phyloP scores from a whole-genome alignment of 2,797 vertebrate genomes.

The Typhlichthys eigenmanni region DNA sequence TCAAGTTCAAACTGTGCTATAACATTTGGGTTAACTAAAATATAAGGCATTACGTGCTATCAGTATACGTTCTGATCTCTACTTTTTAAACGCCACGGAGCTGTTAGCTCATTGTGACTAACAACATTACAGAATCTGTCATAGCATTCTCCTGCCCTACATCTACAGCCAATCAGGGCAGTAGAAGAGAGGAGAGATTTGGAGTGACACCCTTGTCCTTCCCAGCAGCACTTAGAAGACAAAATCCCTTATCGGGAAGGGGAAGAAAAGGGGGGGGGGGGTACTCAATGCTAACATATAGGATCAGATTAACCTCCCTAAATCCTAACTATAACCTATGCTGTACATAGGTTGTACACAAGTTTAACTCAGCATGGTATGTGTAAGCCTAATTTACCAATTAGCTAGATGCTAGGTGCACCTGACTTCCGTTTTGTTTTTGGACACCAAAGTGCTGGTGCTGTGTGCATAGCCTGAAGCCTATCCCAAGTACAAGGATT shows the following conservation, averaged over 20 bases:
- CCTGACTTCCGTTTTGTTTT: too few species aligned
- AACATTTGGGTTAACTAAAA: not conserved
- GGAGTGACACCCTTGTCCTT: slow-evolving; percentile 43
- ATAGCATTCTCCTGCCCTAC: slow-evolving; percentile 59
- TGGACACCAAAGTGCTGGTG: too few species aligned
- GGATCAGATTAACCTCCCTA: slow-evolving; percentile 44
- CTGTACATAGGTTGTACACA: not conserved
- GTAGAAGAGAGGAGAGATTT: slow-evolving; percentile 38
- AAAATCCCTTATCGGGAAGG: slow-evolving; percentile 45
- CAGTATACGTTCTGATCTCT: not conserved
- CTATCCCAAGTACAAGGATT: too few species aligned
- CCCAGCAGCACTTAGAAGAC: slow-evolving; percentile 42
- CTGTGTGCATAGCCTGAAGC: too few species aligned
- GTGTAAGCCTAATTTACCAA: too few species aligned
- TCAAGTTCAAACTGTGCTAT: too few species aligned
- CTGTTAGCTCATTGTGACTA: slow-evolving; percentile 15
- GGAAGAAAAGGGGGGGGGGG: too few species aligned
- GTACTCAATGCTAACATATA: slow-evolving; percentile 28
- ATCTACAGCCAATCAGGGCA: slow-evolving; percentile 52
- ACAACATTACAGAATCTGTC: slow-evolving; percentile 38
- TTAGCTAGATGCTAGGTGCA: too few species aligned
- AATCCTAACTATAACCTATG: slow-evolving; percentile 46
- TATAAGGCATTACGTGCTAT: not conserved
- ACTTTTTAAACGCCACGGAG: slow-evolving; percentile 5
- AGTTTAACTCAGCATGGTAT: too few species aligned